Evolutionary conservation across 1,140 invertebrate genomes (phyloP).

Genomic region (Leucophenga varia): DNA sequence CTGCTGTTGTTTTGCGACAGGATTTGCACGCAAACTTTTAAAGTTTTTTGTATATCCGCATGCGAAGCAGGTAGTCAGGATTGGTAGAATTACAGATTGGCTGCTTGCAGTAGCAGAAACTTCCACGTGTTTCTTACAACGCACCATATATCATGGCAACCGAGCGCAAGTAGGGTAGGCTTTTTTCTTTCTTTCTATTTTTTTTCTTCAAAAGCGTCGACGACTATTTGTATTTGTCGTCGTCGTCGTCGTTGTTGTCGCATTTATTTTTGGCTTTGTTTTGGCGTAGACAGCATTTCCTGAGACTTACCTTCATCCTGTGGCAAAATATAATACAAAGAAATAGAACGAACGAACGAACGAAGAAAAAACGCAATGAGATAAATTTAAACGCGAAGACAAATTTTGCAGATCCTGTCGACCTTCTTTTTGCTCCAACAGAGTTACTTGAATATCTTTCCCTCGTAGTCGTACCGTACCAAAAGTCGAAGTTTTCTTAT

Average conservation of each 20-base stretch:
- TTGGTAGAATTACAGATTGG: conserved; percentile 21
- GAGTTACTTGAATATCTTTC: conserved; percentile 32
- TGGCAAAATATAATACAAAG: neutral
- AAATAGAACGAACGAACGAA: too few relatives aligned
- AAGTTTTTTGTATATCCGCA: neutral
- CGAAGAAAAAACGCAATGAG: conserved; percentile 43
- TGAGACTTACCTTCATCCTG: conserved; percentile 45
- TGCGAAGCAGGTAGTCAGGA: conserved; percentile 1
- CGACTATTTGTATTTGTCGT: conserved; percentile 18
- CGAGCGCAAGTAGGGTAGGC: conserved; percentile 28
- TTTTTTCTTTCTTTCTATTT: conserved; percentile 9
- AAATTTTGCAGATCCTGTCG: conserved; percentile 50
- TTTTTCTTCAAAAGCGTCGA: too few relatives aligned
- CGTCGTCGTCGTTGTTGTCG: conserved; percentile 10
- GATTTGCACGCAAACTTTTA: conserved; percentile 21
- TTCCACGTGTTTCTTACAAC: conserved; percentile 13
- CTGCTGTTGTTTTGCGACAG: too few relatives aligned
- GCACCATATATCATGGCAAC: conserved; percentile 46
- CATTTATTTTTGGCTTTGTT: conserved; percentile 32
- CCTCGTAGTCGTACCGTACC: too few relatives aligned
- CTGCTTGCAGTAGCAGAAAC: conserved; percentile 30
- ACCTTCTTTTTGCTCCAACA: conserved; percentile 5
- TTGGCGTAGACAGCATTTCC: conserved; percentile 47
- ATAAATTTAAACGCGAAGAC: conserved; percentile 54
- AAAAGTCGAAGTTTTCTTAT: conserved; percentile 33